Evolutionary conservation across 2,113 vertebrate genomes (phyloP), one percentile per base, ranked within the genome.

Genomic region (Tetrax tetrax): DNA sequence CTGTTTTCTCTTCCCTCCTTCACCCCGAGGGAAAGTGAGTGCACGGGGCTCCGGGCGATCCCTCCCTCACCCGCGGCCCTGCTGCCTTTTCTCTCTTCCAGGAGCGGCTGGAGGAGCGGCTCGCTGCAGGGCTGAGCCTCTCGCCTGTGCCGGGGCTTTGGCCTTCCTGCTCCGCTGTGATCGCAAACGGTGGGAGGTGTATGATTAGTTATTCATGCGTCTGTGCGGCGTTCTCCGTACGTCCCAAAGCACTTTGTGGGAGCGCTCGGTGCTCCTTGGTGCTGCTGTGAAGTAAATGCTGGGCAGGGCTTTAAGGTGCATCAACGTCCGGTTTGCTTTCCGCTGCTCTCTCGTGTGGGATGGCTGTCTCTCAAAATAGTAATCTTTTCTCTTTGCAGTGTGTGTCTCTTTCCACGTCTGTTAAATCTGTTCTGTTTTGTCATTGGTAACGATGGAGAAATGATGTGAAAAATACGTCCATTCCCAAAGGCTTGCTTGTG

Each of bases 331-430:
- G 19, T 74, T 84, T n/a, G 0, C 85, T 93, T 90, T n/a, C 90
- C 12, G 2, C 37, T 60, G 23, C 9, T 95, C 85, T 97, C 90
- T 4, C 95, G 95, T 87, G 96, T 96, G 88, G 92, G 93, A 65
- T 70, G 95, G 8, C 66, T 60, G 86, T 2, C 60, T 93, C 96
- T 93, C 85, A 89, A 96, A 97, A 95, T 97, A 95, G 82, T 31
- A 72, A 10, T 14, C 72, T 51, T 53, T 74, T 31, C 75, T 84
- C 82, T 33, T 43, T 35, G 65, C 88, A 9, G 61, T 0, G 71
- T 54, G 43, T 35, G 45, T 69, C 64, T 90, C 94, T 71, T 47
- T 48, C 82, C 90, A 48, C 64, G 33, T 94, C 50, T 59, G 82
- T 90, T 38, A 45, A 83, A 83, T 75, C 87, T 54, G 87, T 7